Evolutionary conservation across 1,140 invertebrate species (phyloP), one percentile per base, ranked within the genome.

Genomic region (Brachionus calyciflorus): DNA sequence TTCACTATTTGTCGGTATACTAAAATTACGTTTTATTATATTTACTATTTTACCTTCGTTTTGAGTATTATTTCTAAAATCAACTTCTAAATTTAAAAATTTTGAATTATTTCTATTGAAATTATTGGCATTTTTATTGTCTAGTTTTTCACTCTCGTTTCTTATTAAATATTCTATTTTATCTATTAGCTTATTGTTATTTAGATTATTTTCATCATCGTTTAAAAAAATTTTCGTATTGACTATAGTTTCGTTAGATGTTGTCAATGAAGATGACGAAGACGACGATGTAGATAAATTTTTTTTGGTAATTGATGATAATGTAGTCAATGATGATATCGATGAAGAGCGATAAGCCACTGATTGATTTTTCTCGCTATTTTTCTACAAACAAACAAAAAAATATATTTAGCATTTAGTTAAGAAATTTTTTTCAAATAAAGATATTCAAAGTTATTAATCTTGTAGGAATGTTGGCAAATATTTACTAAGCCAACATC

Each of bases 311-410:
- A 65, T 41, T 19, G 60, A 65, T 21, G 60, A 65, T 24, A 63
- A 33, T 12, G 57, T 63, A 40, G 57, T 63, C 19, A 63, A 63
- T 65, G 60, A 65, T 12, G 60, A 65, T 65, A 37, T 65, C 4
- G 60, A 65, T 65, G 33, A 4, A 12, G 33, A 65, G 17, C 60
- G 60, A 65, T 65, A 65, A 21, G 19, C 9, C 37, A 40, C 41
- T 65, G 60, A 41, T 65, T 65, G 60, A 65, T 65, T 65, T 19
- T 65, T 37, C 60, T n/a, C 44, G 60, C 33, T 65, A 65, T 65
- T 44, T 65, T 41, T 65, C 60, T 65, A 60, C 55, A 19, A 3
- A 60, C 19, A 60, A 60, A 60, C 12, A 37, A 26, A 30, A 33
- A 33, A 30, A 60, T 33, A 33, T 33, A 30, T 30, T 60, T n/a